phyloP scores from a whole-genome alignment of 2,888 invertebrate species.

The Digitonthophagus gazella region DNA sequence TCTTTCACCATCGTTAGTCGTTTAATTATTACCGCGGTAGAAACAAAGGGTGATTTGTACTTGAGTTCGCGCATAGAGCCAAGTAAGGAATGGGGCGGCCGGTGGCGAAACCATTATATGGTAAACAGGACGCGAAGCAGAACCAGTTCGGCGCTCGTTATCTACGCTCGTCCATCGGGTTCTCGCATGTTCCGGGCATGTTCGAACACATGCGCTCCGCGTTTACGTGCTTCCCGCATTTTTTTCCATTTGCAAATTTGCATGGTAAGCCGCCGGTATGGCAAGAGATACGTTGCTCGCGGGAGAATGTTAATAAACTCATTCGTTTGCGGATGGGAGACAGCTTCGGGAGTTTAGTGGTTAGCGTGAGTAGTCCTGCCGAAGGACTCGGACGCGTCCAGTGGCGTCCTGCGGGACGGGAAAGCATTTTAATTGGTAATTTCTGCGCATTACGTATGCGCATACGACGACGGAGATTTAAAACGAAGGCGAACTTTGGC shows the following conservation, averaged over 20 bases:
- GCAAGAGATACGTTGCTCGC: constrained; percentile 12
- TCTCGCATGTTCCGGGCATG: constrained; percentile 29
- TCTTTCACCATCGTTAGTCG: too few relatives aligned
- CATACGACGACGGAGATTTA: neutral
- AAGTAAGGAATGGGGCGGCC: constrained; percentile 11
- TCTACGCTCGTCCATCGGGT: constrained; percentile 20
- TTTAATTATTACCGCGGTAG: constrained; percentile 9
- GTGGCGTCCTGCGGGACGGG: neutral
- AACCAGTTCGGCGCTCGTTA: constrained; percentile 26
- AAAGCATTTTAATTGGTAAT: neutral
- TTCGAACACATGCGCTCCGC: constrained; percentile 29
- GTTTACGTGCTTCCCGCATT: constrained; percentile 20
- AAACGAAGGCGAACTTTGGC: neutral
- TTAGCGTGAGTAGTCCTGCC: neutral
- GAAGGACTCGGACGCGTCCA: neutral
- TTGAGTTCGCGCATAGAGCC: constrained; percentile 24
- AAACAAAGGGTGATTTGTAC: constrained; percentile 26
- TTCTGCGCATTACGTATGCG: neutral
- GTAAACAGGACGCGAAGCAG: constrained; percentile 26
- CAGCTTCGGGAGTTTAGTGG: neutral
- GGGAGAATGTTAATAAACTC: constrained; percentile 20
- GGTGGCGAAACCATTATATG: constrained; percentile 31
- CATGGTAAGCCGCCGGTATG: constrained; percentile 8
- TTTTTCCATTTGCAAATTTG: constrained; percentile 9
- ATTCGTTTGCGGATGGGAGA: constrained; percentile 8